phyloP scores from a whole-genome alignment of 2,888 invertebrate genomes.

The Drepana falcataria region DNA sequence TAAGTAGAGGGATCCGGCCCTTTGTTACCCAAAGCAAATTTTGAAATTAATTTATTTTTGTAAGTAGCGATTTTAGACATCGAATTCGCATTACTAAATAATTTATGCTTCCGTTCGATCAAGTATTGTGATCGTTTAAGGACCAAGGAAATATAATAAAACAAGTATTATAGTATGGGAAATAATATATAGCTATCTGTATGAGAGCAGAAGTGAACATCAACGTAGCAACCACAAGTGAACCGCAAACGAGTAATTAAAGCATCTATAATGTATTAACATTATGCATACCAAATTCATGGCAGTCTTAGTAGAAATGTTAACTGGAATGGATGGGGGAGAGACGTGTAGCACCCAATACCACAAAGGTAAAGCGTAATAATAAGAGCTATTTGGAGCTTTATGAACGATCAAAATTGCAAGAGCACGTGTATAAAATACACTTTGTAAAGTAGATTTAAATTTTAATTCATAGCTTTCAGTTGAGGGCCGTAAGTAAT shows the following conservation, averaged over 20 bases:
- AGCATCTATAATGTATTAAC: slow-evolving; percentile 72
- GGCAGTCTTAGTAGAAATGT: slow-evolving; percentile 62
- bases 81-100: slow-evolving; percentile 51
- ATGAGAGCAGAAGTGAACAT: slow-evolving; percentile 43
- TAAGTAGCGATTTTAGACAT: slow-evolving; percentile 31
- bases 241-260: slow-evolving; percentile 73
- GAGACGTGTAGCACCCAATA: slow-evolving; percentile 71
- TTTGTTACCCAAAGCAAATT: slow-evolving; percentile 58
- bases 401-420: slow-evolving; percentile 78
- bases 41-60: slow-evolving; percentile 60
- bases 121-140: slow-evolving; percentile 1
- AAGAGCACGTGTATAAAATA: slow-evolving; percentile 77
- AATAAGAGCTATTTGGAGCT: slow-evolving; percentile 72
- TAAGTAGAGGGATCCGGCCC: slow-evolving; percentile 48
- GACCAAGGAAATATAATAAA: not conserved
- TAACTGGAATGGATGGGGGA: slow-evolving; percentile 49
- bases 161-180: slow-evolving; percentile 3
- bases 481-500: slow-evolving; percentile 72
- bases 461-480: slow-evolving; percentile 78
- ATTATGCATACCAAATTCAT: slow-evolving; percentile 69
- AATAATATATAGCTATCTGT: slow-evolving; percentile 8
- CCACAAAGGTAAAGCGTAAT: slow-evolving; percentile 71
- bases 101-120: slow-evolving; percentile 32
- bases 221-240: slow-evolving; percentile 51
- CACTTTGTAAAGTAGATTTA: slow-evolving; percentile 79